phyloP scores from a whole-genome alignment of 2,113 vertebrate genomes.

The Hoplias malabaricus region DNA sequence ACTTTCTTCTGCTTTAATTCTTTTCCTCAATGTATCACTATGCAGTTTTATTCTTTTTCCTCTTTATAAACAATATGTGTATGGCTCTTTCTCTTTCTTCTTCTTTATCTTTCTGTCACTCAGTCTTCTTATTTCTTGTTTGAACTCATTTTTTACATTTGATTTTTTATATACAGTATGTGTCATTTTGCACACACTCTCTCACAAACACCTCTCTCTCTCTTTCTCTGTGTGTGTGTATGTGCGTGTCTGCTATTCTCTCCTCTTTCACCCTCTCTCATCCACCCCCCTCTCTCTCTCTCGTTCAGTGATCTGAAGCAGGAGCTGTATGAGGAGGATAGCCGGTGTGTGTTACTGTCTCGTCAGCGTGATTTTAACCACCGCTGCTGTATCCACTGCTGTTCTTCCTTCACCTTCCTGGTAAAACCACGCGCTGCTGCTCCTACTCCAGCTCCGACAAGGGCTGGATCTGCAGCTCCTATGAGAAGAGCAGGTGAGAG shows the following conservation, averaged over 20 bases:
- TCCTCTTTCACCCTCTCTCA: neutral
- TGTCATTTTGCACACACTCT: constrained; percentile 7
- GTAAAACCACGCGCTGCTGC: constrained; percentile 89
- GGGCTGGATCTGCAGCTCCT: constrained; percentile 86
- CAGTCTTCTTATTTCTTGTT: neutral
- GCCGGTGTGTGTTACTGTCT: constrained; percentile 87
- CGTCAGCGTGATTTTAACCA: constrained; percentile 88
- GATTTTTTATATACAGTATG: too few relatives aligned
- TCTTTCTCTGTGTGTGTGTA: constrained; percentile 1
- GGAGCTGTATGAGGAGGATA: constrained; percentile 89
- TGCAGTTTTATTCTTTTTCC: too few relatives aligned
- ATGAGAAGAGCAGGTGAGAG: constrained; percentile 89
- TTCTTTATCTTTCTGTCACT: neutral
- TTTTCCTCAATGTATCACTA: too few relatives aligned
- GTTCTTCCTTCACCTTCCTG: constrained; percentile 89
- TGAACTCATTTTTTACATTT: neutral
- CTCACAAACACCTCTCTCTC: constrained; percentile 1
- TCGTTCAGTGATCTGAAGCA: constrained; percentile 87
- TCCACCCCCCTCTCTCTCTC: neutral
- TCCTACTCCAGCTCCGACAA: constrained; percentile 83
- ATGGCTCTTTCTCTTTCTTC: too few relatives aligned
- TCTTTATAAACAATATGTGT: too few relatives aligned
- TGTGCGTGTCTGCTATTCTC: neutral
- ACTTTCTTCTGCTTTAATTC: too few relatives aligned
- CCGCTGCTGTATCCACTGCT: constrained; percentile 95